Conservation (phyloP, 2,797 vertebrate species). For the Peromyscus aztecus region DNA sequence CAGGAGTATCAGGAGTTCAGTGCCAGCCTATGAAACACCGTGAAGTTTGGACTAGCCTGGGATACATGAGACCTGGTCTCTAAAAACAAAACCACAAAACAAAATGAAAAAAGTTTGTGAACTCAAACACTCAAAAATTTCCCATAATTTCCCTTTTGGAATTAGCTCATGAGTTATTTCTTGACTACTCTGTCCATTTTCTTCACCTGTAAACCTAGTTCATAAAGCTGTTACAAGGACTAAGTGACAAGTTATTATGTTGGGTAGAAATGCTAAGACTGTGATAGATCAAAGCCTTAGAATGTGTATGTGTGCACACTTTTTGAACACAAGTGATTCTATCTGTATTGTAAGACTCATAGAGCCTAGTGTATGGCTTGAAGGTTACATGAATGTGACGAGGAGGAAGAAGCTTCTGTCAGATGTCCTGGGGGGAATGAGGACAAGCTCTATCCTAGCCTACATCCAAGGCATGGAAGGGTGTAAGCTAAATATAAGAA, state of each 20-base stretch:
- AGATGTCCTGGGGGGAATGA: background rate
- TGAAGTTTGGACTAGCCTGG: background rate
- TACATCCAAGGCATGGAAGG: background rate
- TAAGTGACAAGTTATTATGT: constrained; percentile 51
- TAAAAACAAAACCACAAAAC: background rate
- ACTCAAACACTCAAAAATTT: background rate
- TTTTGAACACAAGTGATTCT: background rate
- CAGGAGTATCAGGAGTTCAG: background rate
- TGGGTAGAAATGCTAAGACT: background rate
- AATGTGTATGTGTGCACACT: background rate
- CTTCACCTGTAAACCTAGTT: background rate
- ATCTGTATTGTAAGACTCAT: background rate
- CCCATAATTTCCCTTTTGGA: background rate
- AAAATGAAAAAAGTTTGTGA: background rate
- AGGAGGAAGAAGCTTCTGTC: background rate
- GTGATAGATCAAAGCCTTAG: background rate
- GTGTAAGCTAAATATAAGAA: background rate
- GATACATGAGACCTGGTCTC: background rate
- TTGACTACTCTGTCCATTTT: background rate
- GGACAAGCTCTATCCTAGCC: background rate
- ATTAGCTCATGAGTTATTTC: constrained; percentile 3
- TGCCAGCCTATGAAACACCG: background rate
- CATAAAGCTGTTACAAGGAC: background rate
- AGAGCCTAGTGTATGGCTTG: background rate
- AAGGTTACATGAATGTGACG: constrained; percentile 1